Percentiles rank a stretch among this genome's conserved stretches.
Evolutionary conservation across 2,797 vertebrate species (phyloP).

Genomic region (Hydrolagus colliei): DNA sequence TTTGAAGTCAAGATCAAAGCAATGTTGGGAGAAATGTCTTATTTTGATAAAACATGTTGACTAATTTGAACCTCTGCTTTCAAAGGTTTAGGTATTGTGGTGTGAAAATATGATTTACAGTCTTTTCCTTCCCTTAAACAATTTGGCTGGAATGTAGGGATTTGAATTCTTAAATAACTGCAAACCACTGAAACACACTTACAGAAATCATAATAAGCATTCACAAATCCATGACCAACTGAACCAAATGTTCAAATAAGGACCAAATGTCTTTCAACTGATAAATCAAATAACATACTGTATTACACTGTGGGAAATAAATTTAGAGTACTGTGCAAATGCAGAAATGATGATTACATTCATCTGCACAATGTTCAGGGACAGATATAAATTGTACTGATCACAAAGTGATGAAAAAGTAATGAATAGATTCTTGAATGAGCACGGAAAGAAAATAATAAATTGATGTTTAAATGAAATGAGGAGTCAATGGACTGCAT

Average conservation of each 20-base stretch:
- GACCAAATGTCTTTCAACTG: constrained; percentile 44
- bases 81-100: too few relatives aligned
- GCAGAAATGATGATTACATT: constrained; percentile 65
- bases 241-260: too few relatives aligned
- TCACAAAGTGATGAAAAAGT: constrained; percentile 60
- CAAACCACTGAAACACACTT: constrained; percentile 24
- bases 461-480: constrained; percentile 61
- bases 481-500: constrained; percentile 54
- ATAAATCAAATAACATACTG: constrained; percentile 50
- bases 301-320: constrained; percentile 54
- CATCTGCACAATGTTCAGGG: constrained; percentile 56
- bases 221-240: too few relatives aligned
- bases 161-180: constrained; percentile 30
- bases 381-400: constrained; percentile 67
- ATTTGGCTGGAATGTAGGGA: constrained; percentile 34
- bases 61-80: too few relatives aligned
- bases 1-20: too few relatives aligned
- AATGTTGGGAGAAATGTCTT: too few relatives aligned
- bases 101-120: too few relatives aligned
- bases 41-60: too few relatives aligned
- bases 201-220: constrained; percentile 12
- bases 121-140: not conserved
- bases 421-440: constrained; percentile 60
- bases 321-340: constrained; percentile 55
- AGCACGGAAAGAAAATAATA: constrained; percentile 62